These are phyloP conservation scores for Athene noctua DNA, from an alignment of 2,113 vertebrate genomes.

Conservation along the genomic window DNA sequence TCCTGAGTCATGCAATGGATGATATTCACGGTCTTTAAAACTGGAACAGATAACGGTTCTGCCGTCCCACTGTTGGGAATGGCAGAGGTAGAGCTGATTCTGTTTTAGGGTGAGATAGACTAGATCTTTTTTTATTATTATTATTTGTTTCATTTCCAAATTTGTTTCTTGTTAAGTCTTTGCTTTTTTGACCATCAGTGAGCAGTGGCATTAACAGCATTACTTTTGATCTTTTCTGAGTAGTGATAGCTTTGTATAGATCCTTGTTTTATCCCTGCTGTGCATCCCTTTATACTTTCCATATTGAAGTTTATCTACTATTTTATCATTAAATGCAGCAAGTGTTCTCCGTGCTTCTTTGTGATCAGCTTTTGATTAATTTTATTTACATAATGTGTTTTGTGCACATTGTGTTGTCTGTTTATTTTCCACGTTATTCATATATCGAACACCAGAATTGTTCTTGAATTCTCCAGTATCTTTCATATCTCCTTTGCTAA, in stretches of 20 bases:
- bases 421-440: not conserved
- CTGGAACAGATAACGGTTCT: rapidly evolving
- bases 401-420: not conserved
- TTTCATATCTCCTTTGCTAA: not conserved
- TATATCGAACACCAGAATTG: not conserved
- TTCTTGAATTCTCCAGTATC: not conserved
- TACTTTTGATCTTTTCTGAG: not conserved
- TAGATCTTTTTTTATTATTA: not conserved
- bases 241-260: not conserved
- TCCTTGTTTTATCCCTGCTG: not conserved
- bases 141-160: not conserved
- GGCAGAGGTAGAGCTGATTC: not conserved
- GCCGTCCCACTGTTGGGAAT: rapidly evolving
- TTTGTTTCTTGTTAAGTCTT: not conserved
- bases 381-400: not conserved
- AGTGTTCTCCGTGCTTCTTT: not conserved
- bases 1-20: not conserved
- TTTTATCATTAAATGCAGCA: not conserved
- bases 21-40: not conserved
- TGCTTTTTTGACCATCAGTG: not conserved
- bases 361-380: not conserved
- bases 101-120: not conserved
- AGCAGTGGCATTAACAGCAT: not conserved
- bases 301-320: not conserved
- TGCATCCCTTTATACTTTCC: not conserved